Evolutionary conservation across 1,140 invertebrate species (phyloP).

Genomic region (Papilio dardanus): DNA sequence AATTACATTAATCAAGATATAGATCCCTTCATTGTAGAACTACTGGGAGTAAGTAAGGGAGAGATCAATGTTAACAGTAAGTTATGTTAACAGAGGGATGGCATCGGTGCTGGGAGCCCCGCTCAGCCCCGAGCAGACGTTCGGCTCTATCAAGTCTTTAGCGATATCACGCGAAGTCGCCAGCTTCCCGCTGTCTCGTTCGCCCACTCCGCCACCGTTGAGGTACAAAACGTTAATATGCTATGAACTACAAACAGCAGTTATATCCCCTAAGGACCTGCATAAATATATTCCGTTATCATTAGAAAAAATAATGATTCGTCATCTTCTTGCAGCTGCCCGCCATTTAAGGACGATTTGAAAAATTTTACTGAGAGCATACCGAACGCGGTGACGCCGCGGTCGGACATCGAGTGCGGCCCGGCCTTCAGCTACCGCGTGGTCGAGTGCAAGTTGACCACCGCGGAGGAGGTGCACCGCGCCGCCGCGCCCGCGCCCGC

Average conservation of each 20-base stretch:
- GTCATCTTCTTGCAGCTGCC: constrained; percentile 61
- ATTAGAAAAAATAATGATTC: constrained; percentile 9
- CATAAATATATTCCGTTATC: neutral
- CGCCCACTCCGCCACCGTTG: constrained; percentile 86
- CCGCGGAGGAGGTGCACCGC: constrained; percentile 70
- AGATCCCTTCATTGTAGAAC: constrained; percentile 17
- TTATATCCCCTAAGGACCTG: neutral
- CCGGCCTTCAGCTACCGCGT: constrained; percentile 74
- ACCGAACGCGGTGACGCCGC: constrained; percentile 63
- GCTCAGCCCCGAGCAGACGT: constrained; percentile 87
- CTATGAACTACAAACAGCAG: neutral
- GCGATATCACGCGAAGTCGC: constrained; percentile 89
- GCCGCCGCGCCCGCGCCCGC: constrained; percentile 45
- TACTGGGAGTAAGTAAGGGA: neutral
- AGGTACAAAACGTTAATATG: constrained; percentile 60
- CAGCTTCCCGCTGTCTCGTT: constrained; percentile 89
- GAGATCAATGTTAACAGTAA: neutral
- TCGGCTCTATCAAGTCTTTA: constrained; percentile 88
- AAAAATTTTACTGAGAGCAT: constrained; percentile 62
- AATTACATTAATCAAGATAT: neutral
- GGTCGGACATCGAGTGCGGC: constrained; percentile 71
- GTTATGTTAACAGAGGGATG: constrained; percentile 83
- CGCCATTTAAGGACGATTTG: constrained; percentile 72
- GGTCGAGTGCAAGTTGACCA: constrained; percentile 79
- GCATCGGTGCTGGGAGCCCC: constrained; percentile 85